These are phyloP conservation scores for Drosophila basisetae DNA, from an alignment of 2,888 invertebrate genomes.

Conservation along the genomic window DNA sequence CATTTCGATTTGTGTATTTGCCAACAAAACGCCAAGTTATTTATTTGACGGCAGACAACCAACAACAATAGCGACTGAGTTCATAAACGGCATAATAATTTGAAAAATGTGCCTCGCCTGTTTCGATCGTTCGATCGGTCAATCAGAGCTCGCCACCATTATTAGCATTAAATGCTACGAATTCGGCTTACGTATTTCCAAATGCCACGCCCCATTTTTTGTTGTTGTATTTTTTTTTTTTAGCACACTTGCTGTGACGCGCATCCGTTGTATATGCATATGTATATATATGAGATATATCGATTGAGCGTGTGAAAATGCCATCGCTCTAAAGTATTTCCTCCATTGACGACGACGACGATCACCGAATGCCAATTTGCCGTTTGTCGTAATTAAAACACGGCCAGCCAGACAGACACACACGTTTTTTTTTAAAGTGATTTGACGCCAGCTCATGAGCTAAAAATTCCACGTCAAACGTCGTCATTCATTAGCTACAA, in stretches of 20 bases:
- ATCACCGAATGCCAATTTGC: constrained; percentile 58
- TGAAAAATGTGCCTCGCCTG: constrained; percentile 48
- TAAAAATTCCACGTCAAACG: constrained; percentile 73
- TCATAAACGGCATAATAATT: constrained; percentile 63
- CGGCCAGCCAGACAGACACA: constrained; percentile 17
- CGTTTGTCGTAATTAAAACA: constrained; percentile 75
- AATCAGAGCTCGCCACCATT: constrained; percentile 22
- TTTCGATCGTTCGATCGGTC: constrained; percentile 17
- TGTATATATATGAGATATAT: constrained; percentile 4
- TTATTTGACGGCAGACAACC: constrained; percentile 59
- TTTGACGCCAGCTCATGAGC: constrained; percentile 67
- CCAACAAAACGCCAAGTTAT: constrained; percentile 74
- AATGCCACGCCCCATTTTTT: constrained; percentile 42
- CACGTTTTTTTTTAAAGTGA: constrained; percentile 16
- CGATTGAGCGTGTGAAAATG: constrained; percentile 76
- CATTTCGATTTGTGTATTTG: constrained; percentile 60
- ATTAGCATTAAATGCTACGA: constrained; percentile 35
- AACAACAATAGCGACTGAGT: constrained; percentile 28
- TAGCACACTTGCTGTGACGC: constrained; percentile 60
- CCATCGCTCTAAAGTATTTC: constrained; percentile 60
- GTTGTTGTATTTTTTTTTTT: background rate
- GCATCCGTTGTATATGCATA: constrained; percentile 51
- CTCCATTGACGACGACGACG: constrained; percentile 54
- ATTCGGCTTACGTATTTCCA: constrained; percentile 32
- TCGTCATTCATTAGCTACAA: constrained; percentile 71